Evolutionary conservation across 2,888 invertebrate species (phyloP), one percentile per base, ranked within the genome.

Genomic region (Clanis bilineata): DNA sequence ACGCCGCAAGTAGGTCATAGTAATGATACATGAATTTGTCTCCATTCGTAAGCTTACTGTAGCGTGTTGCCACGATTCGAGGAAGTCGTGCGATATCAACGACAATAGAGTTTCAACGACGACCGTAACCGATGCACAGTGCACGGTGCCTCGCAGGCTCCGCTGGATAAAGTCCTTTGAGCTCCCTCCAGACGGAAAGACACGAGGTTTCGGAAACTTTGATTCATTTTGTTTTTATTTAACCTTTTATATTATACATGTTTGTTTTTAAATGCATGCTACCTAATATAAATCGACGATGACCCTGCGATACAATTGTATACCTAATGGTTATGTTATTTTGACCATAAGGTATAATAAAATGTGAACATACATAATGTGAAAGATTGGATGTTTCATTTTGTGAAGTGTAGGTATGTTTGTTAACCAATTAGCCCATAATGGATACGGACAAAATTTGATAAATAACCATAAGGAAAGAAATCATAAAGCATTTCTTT

Each of bases 101-200:
- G 78, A 85, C 85, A 86, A 86, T 85, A 68, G 76, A 75, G 78
- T 66, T 74, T 75, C 75, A 72, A 73, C 68, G 75, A n/a, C n/a
- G n/a, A n/a, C n/a, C n/a, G n/a, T 77, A 82, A 76, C 79, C 72
- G 76, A n/a, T n/a, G n/a, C n/a, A n/a, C n/a, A n/a, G n/a, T n/a
- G n/a, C n/a, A n/a, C n/a, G n/a, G 78, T 80, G 77, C 76, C 75
- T 45, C 63, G 60, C 70, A 67, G 68, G 66, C 73, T 72, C 74
- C 72, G 76, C 72, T 75, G 68, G 71, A 72, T 74, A 73, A 71
- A 77, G 81, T 79, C 86, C 83, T 86, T 86, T 83, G 83, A 86
- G 81, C 79, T 84, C 77, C 73, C 77, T 69, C 79, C 77, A 77
- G 71, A 74, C 71, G 75, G 74, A 81, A 80, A 75, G 74, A 80